Percentiles rank a stretch among this genome's conserved stretches.
phyloP scores from a whole-genome alignment of 2,797 vertebrate genomes.

The Danio albolineatus region DNA sequence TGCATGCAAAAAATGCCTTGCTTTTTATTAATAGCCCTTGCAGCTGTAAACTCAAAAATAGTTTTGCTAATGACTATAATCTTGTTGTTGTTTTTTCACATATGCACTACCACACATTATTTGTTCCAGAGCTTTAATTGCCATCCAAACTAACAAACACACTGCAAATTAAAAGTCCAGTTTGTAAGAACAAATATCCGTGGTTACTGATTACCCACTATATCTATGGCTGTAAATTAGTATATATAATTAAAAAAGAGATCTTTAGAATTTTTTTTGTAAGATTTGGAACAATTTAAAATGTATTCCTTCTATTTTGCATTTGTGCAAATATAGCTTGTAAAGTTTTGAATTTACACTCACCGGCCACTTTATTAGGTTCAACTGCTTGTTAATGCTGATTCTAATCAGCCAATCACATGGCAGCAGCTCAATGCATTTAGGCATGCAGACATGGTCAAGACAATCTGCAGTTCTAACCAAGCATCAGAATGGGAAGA shows the following conservation, averaged over 20 bases:
- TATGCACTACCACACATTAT: background rate
- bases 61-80: slow-evolving; percentile 30
- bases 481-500: no score
- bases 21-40: background rate
- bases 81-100: background rate
- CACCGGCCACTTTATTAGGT: no score
- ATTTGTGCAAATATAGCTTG: background rate
- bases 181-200: background rate
- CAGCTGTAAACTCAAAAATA: slow-evolving; percentile 4
- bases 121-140: background rate
- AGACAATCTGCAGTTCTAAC: no score
- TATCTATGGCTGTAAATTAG: background rate
- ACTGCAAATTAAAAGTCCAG: background rate
- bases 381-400: no score
- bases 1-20: background rate
- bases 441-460: no score
- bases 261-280: background rate
- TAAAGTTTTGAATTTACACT: no score
- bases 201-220: background rate
- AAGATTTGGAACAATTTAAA: background rate
- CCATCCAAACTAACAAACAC: background rate
- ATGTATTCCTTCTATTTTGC: background rate
- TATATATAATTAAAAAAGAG: background rate
- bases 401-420: no score
- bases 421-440: no score